These are phyloP conservation scores for Dendropsophus ebraccatus DNA, from an alignment of 2,113 vertebrate genomes.

Conservation along the genomic window DNA sequence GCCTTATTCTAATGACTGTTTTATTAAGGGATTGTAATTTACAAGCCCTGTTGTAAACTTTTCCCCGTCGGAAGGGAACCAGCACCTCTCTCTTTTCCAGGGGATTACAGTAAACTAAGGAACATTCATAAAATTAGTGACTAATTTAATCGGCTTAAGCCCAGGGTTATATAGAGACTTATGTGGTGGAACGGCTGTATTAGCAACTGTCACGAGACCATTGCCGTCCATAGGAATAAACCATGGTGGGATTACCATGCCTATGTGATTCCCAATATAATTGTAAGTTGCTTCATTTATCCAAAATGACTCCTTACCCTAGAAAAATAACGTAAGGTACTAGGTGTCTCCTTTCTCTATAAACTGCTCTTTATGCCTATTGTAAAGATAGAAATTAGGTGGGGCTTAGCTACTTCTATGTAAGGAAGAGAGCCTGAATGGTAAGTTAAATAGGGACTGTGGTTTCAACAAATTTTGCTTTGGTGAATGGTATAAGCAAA, in stretches of 20 bases:
- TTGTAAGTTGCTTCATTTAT: no score
- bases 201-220: not conserved
- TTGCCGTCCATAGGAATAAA: not conserved
- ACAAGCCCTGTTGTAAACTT: conserved; percentile 26
- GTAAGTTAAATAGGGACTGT: no score
- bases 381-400: no score
- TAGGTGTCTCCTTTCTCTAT: no score
- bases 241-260: not conserved
- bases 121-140: conserved; percentile 10
- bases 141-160: not conserved
- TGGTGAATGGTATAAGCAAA: no score
- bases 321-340: no score
- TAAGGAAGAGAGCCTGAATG: no score
- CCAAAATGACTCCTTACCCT: no score
- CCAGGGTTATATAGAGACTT: not conserved
- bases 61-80: not conserved
- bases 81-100: not conserved
- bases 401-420: no score
- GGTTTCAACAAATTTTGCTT: no score
- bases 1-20: conserved; percentile 18
- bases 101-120: not conserved
- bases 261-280: no score
- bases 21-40: conserved; percentile 41
- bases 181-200: not conserved
- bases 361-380: no score